Evolutionary conservation across 2,113 vertebrate species (phyloP).

Genomic region (Catagonus wagneri): DNA sequence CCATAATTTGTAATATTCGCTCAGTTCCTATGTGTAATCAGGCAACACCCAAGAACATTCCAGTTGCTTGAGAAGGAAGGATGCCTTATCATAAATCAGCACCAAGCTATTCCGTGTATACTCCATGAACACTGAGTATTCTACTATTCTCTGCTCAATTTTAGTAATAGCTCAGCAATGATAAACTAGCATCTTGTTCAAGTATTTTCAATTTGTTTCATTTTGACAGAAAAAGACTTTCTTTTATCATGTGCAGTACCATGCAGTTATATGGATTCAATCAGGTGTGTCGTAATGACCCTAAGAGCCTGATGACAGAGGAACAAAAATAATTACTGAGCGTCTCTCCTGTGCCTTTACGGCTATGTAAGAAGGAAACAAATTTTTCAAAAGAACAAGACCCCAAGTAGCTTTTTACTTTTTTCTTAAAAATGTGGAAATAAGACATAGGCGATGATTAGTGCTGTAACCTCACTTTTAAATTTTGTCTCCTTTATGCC

Average conservation of each 20-base stretch:
- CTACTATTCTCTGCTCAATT: neutral
- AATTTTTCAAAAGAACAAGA: neutral
- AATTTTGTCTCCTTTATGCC: neutral
- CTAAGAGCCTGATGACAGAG: neutral
- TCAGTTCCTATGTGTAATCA: neutral
- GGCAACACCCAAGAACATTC: neutral
- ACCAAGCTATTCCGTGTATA: neutral
- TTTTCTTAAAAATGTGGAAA: neutral
- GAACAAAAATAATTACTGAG: neutral
- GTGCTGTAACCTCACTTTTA: neutral
- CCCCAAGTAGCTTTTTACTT: neutral
- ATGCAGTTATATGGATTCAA: neutral
- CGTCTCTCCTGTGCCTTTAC: neutral
- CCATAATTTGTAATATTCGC: conserved; percentile 22
- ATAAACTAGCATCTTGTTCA: neutral
- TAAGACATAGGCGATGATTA: neutral
- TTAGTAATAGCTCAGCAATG: neutral
- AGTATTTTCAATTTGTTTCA: conserved; percentile 10
- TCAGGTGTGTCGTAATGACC: neutral
- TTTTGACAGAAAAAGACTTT: neutral
- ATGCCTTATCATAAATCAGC: neutral
- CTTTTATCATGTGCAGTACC: neutral
- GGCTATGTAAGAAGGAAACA: neutral
- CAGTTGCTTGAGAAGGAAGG: neutral
- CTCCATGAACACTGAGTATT: neutral